A percentile compares a stretch with the other conserved stretches of the same genome.
Conservation (phyloP, 2,888 invertebrate genomes). For the Dione juno region DNA sequence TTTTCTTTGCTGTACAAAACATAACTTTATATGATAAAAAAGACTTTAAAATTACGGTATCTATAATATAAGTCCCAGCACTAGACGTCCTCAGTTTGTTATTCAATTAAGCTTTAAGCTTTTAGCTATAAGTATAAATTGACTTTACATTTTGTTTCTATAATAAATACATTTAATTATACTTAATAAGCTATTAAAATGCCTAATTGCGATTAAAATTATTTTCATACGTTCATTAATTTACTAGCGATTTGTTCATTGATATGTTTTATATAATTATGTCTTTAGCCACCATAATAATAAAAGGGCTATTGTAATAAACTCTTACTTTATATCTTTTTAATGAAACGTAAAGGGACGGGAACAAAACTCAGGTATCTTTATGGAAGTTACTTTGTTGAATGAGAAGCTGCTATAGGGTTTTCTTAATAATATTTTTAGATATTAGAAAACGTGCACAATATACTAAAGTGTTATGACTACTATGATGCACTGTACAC, state of each 20-base stretch:
- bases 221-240: constrained; percentile 36
- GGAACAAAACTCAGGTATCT: not conserved
- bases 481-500: too few species aligned
- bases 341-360: constrained; percentile 2
- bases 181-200: constrained; percentile 28
- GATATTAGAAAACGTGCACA: not conserved
- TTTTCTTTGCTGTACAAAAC: too few species aligned
- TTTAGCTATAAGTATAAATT: not conserved
- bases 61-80: too few species aligned
- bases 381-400: not conserved
- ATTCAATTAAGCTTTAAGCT: not conserved
- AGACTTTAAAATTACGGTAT: too few species aligned
- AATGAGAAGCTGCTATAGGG: too few species aligned
- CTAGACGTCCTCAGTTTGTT: too few species aligned
- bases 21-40: too few species aligned
- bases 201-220: constrained; percentile 32
- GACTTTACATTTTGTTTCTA: not conserved
- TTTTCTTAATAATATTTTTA: too few species aligned
- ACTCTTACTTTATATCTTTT: constrained; percentile 4
- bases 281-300: constrained; percentile 18
- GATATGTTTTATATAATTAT: constrained; percentile 36
- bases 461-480: too few species aligned
- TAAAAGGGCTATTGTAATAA: not conserved
- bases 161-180: constrained; percentile 21
- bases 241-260: constrained; percentile 29